These are phyloP conservation scores for Nixonia krombeini DNA, from an alignment of 1,140 invertebrate genomes.

Conservation along the genomic window DNA sequence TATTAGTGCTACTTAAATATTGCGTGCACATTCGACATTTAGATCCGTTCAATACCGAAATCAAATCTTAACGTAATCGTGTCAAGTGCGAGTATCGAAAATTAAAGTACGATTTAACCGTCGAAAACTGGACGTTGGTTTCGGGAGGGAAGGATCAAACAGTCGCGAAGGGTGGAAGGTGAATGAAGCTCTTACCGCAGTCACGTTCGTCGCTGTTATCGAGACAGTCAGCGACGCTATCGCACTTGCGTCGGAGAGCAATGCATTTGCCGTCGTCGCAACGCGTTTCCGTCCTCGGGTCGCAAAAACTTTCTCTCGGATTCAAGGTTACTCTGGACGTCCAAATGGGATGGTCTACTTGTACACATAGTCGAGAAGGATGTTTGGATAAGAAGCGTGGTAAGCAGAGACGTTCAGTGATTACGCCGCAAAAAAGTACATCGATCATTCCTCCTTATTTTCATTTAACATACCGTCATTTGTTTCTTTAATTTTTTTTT, in stretches of 20 bases:
- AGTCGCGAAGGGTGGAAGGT: conserved; percentile 6
- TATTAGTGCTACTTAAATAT: too few relatives aligned
- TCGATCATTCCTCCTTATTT: too few relatives aligned
- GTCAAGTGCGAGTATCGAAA: too few relatives aligned
- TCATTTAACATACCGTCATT: too few relatives aligned
- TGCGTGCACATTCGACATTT: too few relatives aligned
- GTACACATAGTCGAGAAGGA: conserved; percentile 16
- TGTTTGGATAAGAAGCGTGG: conserved; percentile 10
- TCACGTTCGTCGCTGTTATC: conserved; percentile 74
- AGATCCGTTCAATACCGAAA: too few relatives aligned
- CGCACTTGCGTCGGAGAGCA: conserved; percentile 66
- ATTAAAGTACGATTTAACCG: too few relatives aligned
- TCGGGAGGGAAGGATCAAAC: too few relatives aligned
- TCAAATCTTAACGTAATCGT: too few relatives aligned
- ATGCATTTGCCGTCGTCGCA: conserved; percentile 71
- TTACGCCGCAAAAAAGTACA: too few relatives aligned
- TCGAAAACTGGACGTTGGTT: too few relatives aligned
- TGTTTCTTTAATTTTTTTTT: too few relatives aligned
- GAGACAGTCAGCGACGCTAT: conserved; percentile 73
- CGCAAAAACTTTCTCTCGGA: conserved; percentile 49
- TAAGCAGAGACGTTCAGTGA: not conserved
- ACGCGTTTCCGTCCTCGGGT: conserved; percentile 71
- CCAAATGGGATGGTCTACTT: conserved; percentile 53
- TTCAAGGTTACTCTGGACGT: conserved; percentile 41
- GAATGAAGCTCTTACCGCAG: conserved; percentile 64